These are phyloP conservation scores for Penaeus japonicus DNA, from an alignment of 1,140 invertebrate genomes.

Conservation along the genomic window DNA sequence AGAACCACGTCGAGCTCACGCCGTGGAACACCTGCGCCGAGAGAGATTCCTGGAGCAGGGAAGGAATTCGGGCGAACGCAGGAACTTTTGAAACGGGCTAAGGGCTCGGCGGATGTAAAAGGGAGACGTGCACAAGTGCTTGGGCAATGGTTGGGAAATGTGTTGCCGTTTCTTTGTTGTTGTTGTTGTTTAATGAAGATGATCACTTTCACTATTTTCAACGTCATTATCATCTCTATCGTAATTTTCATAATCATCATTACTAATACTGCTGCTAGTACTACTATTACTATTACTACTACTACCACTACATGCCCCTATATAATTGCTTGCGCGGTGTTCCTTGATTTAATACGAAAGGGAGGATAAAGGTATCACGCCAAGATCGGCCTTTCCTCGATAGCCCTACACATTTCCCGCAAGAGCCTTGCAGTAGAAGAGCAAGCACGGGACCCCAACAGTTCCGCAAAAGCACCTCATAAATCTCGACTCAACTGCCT, in stretches of 20 bases:
- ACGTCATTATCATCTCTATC: not conserved
- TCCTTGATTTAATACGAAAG: no score
- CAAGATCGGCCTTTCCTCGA: no score
- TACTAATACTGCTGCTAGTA: not conserved
- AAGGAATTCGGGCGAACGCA: not conserved
- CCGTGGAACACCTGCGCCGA: no score
- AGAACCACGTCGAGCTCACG: no score
- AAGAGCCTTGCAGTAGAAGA: no score
- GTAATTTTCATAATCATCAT: not conserved
- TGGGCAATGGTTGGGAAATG: not conserved
- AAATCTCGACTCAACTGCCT: no score
- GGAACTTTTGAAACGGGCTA: not conserved
- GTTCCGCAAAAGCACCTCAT: no score
- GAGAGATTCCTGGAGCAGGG: not conserved
- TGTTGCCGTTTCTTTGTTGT: not conserved
- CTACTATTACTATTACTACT: not conserved
- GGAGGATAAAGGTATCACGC: no score
- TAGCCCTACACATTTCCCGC: no score
- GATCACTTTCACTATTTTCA: not conserved
- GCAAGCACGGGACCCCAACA: no score
- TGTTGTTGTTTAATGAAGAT: not conserved
- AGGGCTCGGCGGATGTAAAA: not conserved
- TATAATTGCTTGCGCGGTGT: no score
- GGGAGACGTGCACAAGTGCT: not conserved
- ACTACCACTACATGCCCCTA: not conserved